These are phyloP conservation scores for Ypsolopha scabrella DNA, from an alignment of 2,888 invertebrate genomes.

Conservation along the genomic window DNA sequence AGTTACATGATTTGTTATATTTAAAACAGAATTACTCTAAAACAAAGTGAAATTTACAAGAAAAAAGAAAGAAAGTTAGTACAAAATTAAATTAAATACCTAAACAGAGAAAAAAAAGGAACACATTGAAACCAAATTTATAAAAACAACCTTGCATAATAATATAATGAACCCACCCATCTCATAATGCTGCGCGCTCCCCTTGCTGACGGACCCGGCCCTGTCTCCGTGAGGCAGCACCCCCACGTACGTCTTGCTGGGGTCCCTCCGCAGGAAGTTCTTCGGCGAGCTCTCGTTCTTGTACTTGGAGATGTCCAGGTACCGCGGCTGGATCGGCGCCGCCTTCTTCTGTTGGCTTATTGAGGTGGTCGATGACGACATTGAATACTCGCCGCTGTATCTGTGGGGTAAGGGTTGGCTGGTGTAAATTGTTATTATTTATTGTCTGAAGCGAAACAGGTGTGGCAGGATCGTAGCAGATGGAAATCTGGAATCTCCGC, in stretches of 20 bases:
- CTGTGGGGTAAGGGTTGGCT: constrained; percentile 20
- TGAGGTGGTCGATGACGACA: constrained; percentile 61
- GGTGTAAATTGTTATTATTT: no score
- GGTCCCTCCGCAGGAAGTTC: constrained; percentile 67
- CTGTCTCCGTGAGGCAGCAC: constrained; percentile 27
- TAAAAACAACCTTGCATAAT: no score
- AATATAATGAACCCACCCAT: constrained; percentile 45
- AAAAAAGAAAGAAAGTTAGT: no score
- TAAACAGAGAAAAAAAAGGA: no score
- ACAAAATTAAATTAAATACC: no score
- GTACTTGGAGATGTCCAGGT: constrained; percentile 74
- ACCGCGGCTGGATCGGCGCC: constrained; percentile 47
- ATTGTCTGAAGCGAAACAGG: no score
- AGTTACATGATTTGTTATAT: no score
- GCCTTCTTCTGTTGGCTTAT: constrained; percentile 32
- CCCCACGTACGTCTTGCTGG: constrained; percentile 62
- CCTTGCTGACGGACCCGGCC: constrained; percentile 31
- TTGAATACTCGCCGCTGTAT: constrained; percentile 62
- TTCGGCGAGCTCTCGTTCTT: constrained; percentile 59
- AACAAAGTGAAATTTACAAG: no score
- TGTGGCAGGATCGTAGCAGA: no score
- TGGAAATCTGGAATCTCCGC: no score
- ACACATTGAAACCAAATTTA: no score
- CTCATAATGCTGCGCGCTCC: constrained; percentile 52
- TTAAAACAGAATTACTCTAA: no score